phyloP scores from a whole-genome alignment of 2,888 invertebrate genomes.

The Leptopterna dolabrata region DNA sequence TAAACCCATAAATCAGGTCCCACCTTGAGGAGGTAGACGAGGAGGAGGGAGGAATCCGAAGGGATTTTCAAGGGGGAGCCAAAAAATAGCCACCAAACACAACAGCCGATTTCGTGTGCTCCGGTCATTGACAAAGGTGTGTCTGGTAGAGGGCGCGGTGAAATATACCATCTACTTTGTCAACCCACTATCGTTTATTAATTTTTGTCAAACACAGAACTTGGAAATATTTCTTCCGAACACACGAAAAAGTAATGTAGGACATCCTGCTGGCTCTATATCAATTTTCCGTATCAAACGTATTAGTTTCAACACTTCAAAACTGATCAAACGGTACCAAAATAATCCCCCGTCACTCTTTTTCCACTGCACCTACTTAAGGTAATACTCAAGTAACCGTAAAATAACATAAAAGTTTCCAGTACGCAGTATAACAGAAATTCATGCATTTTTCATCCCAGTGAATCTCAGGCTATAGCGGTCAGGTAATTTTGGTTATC shows the following conservation, averaged over 20 bases:
- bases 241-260: background rate
- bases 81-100: constrained; percentile 53
- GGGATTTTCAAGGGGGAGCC: background rate
- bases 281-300: background rate
- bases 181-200: constrained; percentile 17
- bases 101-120: constrained; percentile 48
- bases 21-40: background rate
- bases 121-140: constrained; percentile 47
- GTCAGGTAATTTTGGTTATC: too few relatives aligned
- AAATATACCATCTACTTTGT: constrained; percentile 35
- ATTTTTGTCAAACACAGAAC: constrained; percentile 22
- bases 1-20: constrained; percentile 43
- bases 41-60: background rate
- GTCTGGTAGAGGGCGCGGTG: constrained; percentile 21
- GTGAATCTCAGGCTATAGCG: too few relatives aligned
- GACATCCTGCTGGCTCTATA: background rate
- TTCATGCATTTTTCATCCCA: too few relatives aligned
- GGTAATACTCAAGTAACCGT: too few relatives aligned
- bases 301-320: background rate
- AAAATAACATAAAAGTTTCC: too few relatives aligned
- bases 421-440: too few relatives aligned
- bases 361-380: too few relatives aligned
- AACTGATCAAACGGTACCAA: too few relatives aligned
- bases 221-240: background rate
- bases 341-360: too few relatives aligned